Base-by-base conservation (phyloP, 1,140 invertebrate species). In the Drosophila kepulauana region DNA sequence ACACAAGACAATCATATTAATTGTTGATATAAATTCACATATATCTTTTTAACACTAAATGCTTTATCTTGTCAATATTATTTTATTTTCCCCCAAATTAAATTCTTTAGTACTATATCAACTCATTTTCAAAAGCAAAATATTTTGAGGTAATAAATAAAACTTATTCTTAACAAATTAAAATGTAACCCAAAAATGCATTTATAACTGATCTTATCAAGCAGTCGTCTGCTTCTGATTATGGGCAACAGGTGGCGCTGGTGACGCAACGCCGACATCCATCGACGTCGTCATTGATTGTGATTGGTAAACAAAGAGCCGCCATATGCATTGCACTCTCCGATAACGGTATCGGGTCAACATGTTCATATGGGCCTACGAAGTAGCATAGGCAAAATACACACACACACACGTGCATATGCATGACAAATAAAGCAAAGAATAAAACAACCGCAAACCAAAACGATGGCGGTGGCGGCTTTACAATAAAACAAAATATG, bases 191-290 rank as follows among this genome's bases (percentile, higher is more conserved):
- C 20, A 5, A 8, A 28, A 51, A 25, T 51, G 10, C 10, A 49
- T 10, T 49, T 51, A 5, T 20, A 28, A 25, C 20, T 25, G 48
- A 51, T 51, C 20, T 30, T 52, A 52, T 52, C 49, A 52, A 13
- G 2, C 49, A 38, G 6, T 38, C 11, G 43, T n/a, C n/a, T 16
- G 8, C 43, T 35, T 68, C n/a, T 20, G 33, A 58, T 6, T 30
- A 38, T 68, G 45, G 33, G 45, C 64, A 73, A 73, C 65, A 69
- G 65, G 65, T 72, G 65, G 68, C 72, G 66, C 65, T 62, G 65
- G 65, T 72, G 65, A 75, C 72, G 66, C 72, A 75, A 69, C 43
- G 15, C 28, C 46, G 30, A 5, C 30, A 33, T 33, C 30, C 30
- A 33, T 33, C 30, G 30, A 7, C 30, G 10, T 43, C 28, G 28